Evolutionary conservation across 2,888 invertebrate genomes (phyloP).

Genomic region (Spicauda simplicius): DNA sequence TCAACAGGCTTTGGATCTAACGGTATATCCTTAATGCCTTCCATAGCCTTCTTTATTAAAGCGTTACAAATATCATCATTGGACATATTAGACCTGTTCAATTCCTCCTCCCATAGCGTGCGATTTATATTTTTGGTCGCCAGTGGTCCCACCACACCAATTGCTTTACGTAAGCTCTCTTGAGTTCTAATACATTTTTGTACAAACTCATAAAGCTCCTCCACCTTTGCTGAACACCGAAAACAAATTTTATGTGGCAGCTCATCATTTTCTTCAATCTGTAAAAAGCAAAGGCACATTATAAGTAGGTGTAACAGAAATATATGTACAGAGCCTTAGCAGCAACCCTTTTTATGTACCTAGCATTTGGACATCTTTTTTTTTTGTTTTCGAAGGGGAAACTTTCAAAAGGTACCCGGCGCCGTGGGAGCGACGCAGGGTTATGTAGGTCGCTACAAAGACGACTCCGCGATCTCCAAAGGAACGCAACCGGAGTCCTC

Average conservation of each 20-base stretch:
- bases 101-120: conserved; percentile 70
- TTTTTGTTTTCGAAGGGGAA: too few species aligned
- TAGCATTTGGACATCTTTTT: too few species aligned
- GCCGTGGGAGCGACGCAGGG: too few species aligned
- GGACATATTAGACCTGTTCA: conserved; percentile 72
- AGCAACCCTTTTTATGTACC: too few species aligned
- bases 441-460: too few species aligned
- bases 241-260: conserved; percentile 82
- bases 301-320: background rate
- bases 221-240: conserved; percentile 79
- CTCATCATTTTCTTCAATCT: conserved; percentile 78
- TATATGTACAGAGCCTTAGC: background rate
- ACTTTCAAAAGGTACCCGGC: too few species aligned
- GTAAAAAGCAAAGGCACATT: conserved; percentile 47
- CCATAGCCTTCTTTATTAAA: conserved; percentile 77
- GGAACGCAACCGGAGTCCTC: too few species aligned
- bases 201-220: conserved; percentile 77
- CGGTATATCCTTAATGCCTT: conserved; percentile 66
- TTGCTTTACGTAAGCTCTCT: conserved; percentile 58
- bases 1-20: conserved; percentile 46
- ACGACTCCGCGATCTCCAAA: too few species aligned
- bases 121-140: conserved; percentile 62
- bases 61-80: conserved; percentile 81
- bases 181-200: conserved; percentile 77
- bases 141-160: conserved; percentile 59